These are phyloP conservation scores for Lepidocyrtoides sp. DNA, from an alignment of 2,888 invertebrate species.

Conservation along the genomic window DNA sequence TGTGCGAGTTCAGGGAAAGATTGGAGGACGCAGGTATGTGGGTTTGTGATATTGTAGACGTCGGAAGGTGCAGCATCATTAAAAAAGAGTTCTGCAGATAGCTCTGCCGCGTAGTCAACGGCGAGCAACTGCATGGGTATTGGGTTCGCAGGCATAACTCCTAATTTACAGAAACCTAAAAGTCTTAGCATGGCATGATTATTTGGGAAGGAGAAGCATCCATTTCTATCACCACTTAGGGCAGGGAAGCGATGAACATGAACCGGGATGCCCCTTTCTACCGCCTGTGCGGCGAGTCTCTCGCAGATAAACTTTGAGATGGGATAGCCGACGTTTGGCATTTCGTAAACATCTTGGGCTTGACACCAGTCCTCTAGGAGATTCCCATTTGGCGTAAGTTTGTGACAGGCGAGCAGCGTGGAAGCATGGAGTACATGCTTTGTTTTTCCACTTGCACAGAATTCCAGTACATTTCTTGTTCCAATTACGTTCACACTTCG, in stretches of 20 bases:
- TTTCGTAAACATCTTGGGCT: constrained; percentile 63
- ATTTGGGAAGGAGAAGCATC: constrained; percentile 75
- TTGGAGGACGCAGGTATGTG: constrained; percentile 66
- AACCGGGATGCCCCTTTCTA: constrained; percentile 78
- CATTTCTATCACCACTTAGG: constrained; percentile 79
- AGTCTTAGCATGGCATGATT: constrained; percentile 79
- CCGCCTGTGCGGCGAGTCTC: constrained; percentile 67
- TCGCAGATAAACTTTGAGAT: constrained; percentile 82
- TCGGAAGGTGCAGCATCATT: constrained; percentile 70
- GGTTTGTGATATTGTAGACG: constrained; percentile 82
- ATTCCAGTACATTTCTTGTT: constrained; percentile 78
- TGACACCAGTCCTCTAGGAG: constrained; percentile 75
- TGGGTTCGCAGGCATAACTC: constrained; percentile 77
- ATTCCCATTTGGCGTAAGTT: constrained; percentile 43
- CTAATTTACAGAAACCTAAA: constrained; percentile 77
- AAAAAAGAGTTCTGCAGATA: constrained; percentile 77
- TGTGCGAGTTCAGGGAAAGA: constrained; percentile 44
- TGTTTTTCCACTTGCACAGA: constrained; percentile 70
- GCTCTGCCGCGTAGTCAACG: constrained; percentile 74
- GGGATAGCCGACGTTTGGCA: constrained; percentile 79
- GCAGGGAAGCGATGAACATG: constrained; percentile 76
- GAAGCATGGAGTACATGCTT: constrained; percentile 81
- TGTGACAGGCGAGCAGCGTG: constrained; percentile 71
- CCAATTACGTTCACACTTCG: constrained; percentile 80
- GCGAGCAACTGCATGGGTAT: constrained; percentile 72